A percentile compares a stretch with the other conserved stretches of the same genome.
Conservation (phyloP, 2,888 invertebrate genomes). For the Gisinianus flammeolus region DNA sequence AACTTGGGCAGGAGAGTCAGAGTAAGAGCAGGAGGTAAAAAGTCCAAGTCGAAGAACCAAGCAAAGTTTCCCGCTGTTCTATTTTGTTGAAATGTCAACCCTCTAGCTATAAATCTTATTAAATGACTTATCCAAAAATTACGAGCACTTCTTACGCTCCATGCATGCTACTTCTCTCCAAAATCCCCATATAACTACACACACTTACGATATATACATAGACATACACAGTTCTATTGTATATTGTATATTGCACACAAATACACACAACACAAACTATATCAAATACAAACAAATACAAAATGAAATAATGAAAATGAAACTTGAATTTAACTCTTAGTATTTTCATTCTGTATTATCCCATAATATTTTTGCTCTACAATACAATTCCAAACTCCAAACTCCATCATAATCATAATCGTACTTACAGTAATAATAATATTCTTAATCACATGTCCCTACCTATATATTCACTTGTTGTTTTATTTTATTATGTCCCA, state of each 20-base stretch:
- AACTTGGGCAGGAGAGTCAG: neutral
- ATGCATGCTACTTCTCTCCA: neutral
- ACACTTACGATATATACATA: too few relatives aligned
- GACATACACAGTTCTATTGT: neutral
- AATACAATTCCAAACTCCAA: too few relatives aligned
- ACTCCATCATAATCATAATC: too few relatives aligned
- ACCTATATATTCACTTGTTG: too few relatives aligned
- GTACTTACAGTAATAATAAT: too few relatives aligned
- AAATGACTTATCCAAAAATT: conserved; percentile 58
- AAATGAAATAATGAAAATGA: neutral
- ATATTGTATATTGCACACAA: neutral
- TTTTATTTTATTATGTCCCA: too few relatives aligned
- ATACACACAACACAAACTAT: neutral
- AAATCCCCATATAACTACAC: neutral
- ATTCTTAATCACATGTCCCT: too few relatives aligned
- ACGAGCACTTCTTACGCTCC: conserved; percentile 39
- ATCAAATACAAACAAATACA: neutral
- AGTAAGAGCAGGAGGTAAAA: neutral
- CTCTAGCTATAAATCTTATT: conserved; percentile 58
- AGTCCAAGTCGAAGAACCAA: conserved; percentile 35
- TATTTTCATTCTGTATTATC: neutral
- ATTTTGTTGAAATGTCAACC: conserved; percentile 59
- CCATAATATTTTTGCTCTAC: neutral
- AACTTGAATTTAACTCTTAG: neutral
- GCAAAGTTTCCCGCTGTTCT: conserved; percentile 57